These are phyloP conservation scores for Danio tinwini DNA, from an alignment of 2,797 vertebrate genomes.

Conservation along the genomic window DNA sequence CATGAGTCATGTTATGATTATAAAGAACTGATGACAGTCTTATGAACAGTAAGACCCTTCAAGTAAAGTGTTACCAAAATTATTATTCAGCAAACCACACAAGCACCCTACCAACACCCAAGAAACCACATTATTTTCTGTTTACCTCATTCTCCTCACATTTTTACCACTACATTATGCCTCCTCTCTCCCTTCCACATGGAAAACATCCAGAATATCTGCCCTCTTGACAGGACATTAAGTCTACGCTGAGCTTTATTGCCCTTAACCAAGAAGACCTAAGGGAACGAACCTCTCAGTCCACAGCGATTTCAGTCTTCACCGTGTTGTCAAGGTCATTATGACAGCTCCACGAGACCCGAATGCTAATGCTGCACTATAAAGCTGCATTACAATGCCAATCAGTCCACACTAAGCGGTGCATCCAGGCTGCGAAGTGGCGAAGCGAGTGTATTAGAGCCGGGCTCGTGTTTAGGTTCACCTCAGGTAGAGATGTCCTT, in stretches of 20 bases:
- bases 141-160: background rate
- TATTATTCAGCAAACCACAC: background rate
- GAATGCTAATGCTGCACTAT: constrained; percentile 52
- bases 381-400: constrained; percentile 45
- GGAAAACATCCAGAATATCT: constrained; percentile 12
- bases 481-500: constrained; percentile 43
- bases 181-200: background rate
- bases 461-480: constrained; percentile 42
- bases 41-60: too few species aligned
- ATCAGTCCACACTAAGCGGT: constrained; percentile 18
- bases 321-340: constrained; percentile 50
- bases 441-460: constrained; percentile 41
- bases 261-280: constrained; percentile 19
- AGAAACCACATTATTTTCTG: background rate
- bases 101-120: background rate
- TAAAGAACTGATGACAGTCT: too few species aligned
- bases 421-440: constrained; percentile 39
- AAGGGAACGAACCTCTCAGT: constrained; percentile 24
- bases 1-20: too few species aligned
- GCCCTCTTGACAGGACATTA: constrained; percentile 22
- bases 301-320: constrained; percentile 16
- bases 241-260: constrained; percentile 35
- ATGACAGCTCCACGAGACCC: constrained; percentile 43
- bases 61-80: too few species aligned
- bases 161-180: background rate